Conservation (phyloP, 2,797 vertebrate genomes). For the Fringilla coelebs region DNA sequence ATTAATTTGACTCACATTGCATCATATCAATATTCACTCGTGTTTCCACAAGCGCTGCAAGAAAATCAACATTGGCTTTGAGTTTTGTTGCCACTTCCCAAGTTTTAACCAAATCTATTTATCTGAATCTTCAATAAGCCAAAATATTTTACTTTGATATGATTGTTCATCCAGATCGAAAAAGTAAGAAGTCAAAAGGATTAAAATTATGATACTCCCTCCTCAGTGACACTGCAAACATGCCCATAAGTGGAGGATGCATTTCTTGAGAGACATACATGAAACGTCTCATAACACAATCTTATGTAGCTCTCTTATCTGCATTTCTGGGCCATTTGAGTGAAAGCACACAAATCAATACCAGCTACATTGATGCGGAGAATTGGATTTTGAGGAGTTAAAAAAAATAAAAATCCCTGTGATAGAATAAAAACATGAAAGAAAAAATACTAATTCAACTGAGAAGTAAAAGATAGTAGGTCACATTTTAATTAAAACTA, state of each 20-base stretch:
- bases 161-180: not conserved
- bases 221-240: not conserved
- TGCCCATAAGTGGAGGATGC: not conserved
- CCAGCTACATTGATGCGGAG: not conserved
- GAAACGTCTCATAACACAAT: not conserved
- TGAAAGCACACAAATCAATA: not conserved
- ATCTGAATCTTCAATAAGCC: not conserved
- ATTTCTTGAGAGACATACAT: not conserved
- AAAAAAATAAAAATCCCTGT: not conserved
- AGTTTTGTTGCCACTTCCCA: not conserved
- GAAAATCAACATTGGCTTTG: not conserved
- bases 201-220: not conserved
- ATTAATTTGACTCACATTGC: accelerated
- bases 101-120: not conserved
- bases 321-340: not conserved
- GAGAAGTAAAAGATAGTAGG: not conserved
- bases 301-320: not conserved
- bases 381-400: not conserved
- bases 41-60: not conserved
- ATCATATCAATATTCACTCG: not conserved
- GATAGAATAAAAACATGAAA: not conserved
- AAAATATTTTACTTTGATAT: not conserved
- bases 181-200: not conserved
- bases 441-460: not conserved
- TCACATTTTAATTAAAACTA: not conserved